These are phyloP conservation scores for Oncopeltus fasciatus DNA, from an alignment of 1,140 invertebrate species.

Conservation along the genomic window DNA sequence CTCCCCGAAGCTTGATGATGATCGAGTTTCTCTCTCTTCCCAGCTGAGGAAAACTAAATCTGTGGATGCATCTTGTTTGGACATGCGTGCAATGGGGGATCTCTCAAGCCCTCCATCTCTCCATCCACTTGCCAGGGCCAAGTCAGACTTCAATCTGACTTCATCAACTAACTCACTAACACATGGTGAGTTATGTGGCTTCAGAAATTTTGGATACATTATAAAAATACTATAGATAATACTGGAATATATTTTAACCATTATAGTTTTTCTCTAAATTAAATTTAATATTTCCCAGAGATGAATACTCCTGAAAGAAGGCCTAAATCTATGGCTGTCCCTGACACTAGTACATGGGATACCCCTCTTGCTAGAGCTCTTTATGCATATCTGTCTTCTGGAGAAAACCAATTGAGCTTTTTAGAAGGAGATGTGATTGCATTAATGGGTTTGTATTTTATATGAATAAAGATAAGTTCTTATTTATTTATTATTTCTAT, in stretches of 20 bases:
- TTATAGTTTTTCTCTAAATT: neutral
- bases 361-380: conserved; percentile 62
- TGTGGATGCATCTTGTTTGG: conserved; percentile 73
- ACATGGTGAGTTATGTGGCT: conserved; percentile 31
- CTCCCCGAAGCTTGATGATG: conserved; percentile 41
- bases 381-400: conserved; percentile 77
- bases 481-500: too few relatives aligned
- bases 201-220: neutral
- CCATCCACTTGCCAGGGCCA: conserved; percentile 51
- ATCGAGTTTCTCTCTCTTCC: conserved; percentile 45
- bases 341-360: conserved; percentile 31
- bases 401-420: conserved; percentile 84
- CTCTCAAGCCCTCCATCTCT: conserved; percentile 26
- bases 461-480: too few relatives aligned
- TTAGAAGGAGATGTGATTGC: conserved; percentile 79
- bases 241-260: neutral
- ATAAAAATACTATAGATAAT: neutral
- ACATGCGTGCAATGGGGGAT: conserved; percentile 54
- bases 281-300: conserved; percentile 7
- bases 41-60: conserved; percentile 72
- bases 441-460: conserved; percentile 48
- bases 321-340: conserved; percentile 58
- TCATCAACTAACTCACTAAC: conserved; percentile 42
- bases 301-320: conserved; percentile 39
- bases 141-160: conserved; percentile 74